phyloP scores from a whole-genome alignment of 2,797 vertebrate genomes.

The Diplodus puntazzo region DNA sequence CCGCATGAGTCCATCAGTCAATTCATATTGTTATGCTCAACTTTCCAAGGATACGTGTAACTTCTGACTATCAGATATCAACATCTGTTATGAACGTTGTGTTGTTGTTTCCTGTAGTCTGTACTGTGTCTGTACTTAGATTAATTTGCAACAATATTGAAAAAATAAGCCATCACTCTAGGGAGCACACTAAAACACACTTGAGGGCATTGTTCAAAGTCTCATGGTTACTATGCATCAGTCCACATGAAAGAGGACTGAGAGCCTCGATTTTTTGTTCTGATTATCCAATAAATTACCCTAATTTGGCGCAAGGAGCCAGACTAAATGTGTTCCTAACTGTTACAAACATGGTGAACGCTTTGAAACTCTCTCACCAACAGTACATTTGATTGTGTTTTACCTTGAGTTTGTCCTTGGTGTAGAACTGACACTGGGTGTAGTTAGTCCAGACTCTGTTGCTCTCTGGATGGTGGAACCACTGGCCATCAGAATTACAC shows the following conservation, averaged over 20 bases:
- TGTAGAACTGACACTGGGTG: constrained; percentile 82
- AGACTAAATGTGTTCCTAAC: constrained; percentile 1
- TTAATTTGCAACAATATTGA: constrained; percentile 7
- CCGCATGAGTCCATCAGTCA: constrained; percentile 12
- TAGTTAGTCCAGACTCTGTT: constrained; percentile 87
- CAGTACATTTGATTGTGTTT: background rate
- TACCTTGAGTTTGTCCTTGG: constrained; percentile 78
- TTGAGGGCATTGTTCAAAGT: background rate
- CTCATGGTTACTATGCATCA: background rate
- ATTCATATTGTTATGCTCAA: constrained; percentile 22
- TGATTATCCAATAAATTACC: background rate
- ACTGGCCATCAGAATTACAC: constrained; percentile 84
- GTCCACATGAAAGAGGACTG: background rate
- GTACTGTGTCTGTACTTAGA: background rate
- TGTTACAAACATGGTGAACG: background rate
- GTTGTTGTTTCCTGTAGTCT: constrained; percentile 17
- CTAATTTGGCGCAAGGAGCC: background rate
- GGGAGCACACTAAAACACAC: background rate
- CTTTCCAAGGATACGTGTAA: constrained; percentile 14
- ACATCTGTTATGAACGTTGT: constrained; percentile 33
- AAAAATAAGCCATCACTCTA: background rate
- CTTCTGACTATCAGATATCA: constrained; percentile 30
- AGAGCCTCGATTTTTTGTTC: background rate
- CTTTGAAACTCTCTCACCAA: background rate
- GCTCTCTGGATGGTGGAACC: constrained; percentile 88